These are phyloP conservation scores for Kradibia gibbosae DNA, from an alignment of 1,140 invertebrate species.

Conservation along the genomic window DNA sequence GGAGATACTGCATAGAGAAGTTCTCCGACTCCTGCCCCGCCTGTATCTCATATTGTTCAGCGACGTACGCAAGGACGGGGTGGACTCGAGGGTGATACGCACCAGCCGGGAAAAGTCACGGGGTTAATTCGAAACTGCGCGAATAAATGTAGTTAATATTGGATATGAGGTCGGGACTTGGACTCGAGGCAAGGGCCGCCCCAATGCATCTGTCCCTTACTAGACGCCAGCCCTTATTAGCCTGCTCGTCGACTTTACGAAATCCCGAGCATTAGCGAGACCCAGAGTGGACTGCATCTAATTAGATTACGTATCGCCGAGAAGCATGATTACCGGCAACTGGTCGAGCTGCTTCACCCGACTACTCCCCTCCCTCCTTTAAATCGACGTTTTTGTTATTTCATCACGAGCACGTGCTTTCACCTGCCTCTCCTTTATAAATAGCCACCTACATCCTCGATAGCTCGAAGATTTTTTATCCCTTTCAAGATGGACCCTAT, in stretches of 20 bases:
- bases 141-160: constrained; percentile 72
- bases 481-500: too few species aligned
- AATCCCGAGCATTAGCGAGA: constrained; percentile 39
- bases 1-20: not conserved
- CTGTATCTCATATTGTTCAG: constrained; percentile 63
- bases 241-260: constrained; percentile 42
- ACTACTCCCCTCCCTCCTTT: not conserved
- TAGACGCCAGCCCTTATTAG: constrained; percentile 56
- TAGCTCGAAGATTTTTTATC: too few species aligned
- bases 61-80: not conserved
- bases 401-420: too few species aligned
- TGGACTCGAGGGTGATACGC: not conserved
- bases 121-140: constrained; percentile 70
- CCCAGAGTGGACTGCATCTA: not conserved
- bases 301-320: constrained; percentile 32
- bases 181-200: not conserved
- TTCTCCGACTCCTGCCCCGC: not conserved
- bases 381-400: not conserved
- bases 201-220: constrained; percentile 61
- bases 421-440: too few species aligned
- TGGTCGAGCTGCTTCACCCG: too few species aligned
- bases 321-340: not conserved
- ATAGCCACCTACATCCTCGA: too few species aligned
- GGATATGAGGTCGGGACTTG: constrained; percentile 59
- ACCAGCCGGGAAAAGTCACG: constrained; percentile 61